Evolutionary conservation across 2,113 vertebrate species (phyloP).

Genomic region (Irena cyanogastra): DNA sequence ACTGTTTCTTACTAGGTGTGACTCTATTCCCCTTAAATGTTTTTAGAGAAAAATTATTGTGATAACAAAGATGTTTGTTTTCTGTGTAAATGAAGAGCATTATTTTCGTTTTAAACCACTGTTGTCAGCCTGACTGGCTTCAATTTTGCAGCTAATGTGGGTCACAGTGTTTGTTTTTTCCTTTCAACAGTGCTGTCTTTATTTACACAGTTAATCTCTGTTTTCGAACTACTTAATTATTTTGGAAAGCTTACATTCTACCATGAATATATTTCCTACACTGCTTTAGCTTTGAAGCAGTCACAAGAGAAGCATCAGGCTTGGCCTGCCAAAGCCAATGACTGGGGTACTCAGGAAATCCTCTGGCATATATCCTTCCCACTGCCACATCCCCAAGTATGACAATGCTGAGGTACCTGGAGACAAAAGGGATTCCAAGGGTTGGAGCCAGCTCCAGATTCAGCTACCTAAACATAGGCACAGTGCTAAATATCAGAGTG

Average conservation of each 20-base stretch:
- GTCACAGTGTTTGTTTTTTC: constrained; percentile 1
- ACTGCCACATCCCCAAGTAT: neutral
- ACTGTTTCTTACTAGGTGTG: neutral
- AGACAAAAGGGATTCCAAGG: neutral
- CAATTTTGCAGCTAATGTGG: constrained; percentile 5
- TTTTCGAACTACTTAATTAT: neutral
- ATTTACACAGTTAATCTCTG: constrained; percentile 18
- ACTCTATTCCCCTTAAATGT: neutral
- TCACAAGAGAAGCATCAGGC: neutral
- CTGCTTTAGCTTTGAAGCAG: neutral
- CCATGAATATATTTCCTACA: neutral
- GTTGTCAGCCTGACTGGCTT: neutral
- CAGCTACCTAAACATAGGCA: neutral
- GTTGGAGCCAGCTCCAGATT: neutral
- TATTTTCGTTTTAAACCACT: neutral
- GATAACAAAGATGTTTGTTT: neutral
- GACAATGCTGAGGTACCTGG: neutral
- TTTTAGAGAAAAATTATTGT: neutral
- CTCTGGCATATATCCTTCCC: neutral
- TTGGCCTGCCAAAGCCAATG: neutral
- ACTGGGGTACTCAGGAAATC: neutral
- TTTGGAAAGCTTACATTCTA: neutral
- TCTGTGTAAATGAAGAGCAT: neutral
- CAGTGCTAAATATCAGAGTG: neutral
- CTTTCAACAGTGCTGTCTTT: neutral